phyloP scores from a whole-genome alignment of 2,113 vertebrate species.

The Prietella phreatophila region DNA sequence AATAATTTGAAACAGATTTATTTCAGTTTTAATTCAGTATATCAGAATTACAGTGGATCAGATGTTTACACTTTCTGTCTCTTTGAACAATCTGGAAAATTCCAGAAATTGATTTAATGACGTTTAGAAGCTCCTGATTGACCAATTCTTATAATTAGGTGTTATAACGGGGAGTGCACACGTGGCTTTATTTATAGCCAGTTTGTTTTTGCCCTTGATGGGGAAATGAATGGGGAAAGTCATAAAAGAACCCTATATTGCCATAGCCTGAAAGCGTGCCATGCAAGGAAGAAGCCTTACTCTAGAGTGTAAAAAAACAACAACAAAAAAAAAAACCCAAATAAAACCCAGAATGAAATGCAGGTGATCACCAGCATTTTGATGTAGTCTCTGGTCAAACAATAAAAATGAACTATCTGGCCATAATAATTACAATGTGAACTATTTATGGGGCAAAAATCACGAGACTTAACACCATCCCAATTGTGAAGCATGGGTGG shows the following conservation, averaged over 20 bases:
- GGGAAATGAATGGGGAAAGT: neutral
- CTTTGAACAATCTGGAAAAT: too few relatives aligned
- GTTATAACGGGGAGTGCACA: neutral
- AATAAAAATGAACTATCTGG: too few relatives aligned
- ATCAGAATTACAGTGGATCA: too few relatives aligned
- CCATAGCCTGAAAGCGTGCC: neutral
- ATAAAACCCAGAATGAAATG: neutral
- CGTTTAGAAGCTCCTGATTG: neutral
- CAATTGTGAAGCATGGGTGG: neutral
- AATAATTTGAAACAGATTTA: neutral
- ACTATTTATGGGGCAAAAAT: neutral
- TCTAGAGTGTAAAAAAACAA: too few relatives aligned
- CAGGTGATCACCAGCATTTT: neutral
- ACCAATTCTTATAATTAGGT: neutral
- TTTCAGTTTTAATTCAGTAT: too few relatives aligned
- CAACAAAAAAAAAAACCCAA: too few relatives aligned
- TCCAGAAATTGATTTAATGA: neutral
- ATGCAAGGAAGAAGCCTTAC: neutral
- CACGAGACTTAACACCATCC: neutral
- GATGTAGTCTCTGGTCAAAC: too few relatives aligned
- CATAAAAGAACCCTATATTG: neutral
- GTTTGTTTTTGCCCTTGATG: neutral
- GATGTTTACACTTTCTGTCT: too few relatives aligned
- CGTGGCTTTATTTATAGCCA: neutral
- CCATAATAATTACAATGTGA: neutral